Conservation (phyloP, 2,113 vertebrate species). For the Myotis brandtii region DNA sequence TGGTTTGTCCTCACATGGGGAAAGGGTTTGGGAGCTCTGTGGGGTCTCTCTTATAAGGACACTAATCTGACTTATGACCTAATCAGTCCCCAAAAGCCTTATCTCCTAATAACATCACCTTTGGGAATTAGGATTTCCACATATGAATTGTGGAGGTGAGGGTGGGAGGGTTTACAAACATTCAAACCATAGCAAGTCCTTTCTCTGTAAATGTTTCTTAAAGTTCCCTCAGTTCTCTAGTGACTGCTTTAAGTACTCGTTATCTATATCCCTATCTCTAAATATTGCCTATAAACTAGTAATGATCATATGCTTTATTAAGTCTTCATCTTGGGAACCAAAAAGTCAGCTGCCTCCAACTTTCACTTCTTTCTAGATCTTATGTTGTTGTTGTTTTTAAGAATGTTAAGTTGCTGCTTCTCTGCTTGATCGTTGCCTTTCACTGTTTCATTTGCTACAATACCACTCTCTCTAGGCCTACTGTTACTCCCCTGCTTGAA, state of each 20-base stretch:
- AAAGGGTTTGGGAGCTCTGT: background rate
- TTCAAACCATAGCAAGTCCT: background rate
- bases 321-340: background rate
- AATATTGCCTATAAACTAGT: background rate
- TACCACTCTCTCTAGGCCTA: background rate
- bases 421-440: background rate
- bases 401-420: slow-evolving; percentile 4
- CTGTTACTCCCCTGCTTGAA: background rate
- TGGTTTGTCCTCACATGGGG: background rate
- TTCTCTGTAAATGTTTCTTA: slow-evolving; percentile 3
- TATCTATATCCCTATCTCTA: background rate
- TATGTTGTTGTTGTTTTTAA: background rate
- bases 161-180: background rate
- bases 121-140: background rate
- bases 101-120: background rate
- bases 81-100: background rate
- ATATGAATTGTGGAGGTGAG: background rate
- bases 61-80: background rate
- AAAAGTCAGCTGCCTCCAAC: background rate
- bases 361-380: slow-evolving; percentile 9
- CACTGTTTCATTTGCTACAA: background rate
- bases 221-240: background rate
- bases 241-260: background rate
- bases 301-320: slow-evolving; percentile 47
- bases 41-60: background rate